Percentiles rank a stretch among this genome's conserved stretches.
Conservation (phyloP, 1,140 invertebrate species). For the Leptopilina clavipes region DNA sequence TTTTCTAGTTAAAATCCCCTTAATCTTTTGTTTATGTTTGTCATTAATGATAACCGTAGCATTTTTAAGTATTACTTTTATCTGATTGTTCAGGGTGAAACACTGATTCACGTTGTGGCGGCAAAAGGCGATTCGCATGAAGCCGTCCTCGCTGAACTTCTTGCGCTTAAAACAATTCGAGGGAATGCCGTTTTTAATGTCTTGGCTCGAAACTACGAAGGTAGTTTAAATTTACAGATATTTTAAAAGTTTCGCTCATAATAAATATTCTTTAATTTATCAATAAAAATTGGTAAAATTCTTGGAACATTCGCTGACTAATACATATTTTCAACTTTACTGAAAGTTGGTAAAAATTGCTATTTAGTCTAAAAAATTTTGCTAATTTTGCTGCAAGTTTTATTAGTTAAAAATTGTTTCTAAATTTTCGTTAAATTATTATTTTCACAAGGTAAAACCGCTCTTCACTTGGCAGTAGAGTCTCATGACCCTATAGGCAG, state of each 20-base stretch:
- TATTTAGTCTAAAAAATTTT: too few species aligned
- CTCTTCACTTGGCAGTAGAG: slow-evolving; percentile 63
- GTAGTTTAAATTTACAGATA: slow-evolving; percentile 47
- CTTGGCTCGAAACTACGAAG: slow-evolving; percentile 63
- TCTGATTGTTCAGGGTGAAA: slow-evolving; percentile 58
- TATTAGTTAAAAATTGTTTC: background rate
- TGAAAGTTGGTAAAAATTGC: too few species aligned
- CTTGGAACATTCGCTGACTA: too few species aligned
- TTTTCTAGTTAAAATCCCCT: background rate
- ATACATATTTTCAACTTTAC: too few species aligned
- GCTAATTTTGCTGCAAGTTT: too few species aligned
- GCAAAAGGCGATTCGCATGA: slow-evolving; percentile 60
- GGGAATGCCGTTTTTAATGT: slow-evolving; percentile 63
- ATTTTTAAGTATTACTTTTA: slow-evolving; percentile 3
- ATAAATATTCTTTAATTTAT: too few species aligned
- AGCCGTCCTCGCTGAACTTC: slow-evolving; percentile 57
- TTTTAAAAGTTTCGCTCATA: background rate
- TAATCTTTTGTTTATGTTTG: background rate
- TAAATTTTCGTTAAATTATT: background rate
- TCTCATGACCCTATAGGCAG: slow-evolving; percentile 49
- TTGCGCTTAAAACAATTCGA: slow-evolving; percentile 57
- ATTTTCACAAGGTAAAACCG: slow-evolving; percentile 57
- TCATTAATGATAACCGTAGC: background rate
- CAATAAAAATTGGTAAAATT: too few species aligned
- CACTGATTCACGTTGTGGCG: slow-evolving; percentile 61